phyloP scores from a whole-genome alignment of 2,888 invertebrate genomes.

The Thymelicus sylvestris region DNA sequence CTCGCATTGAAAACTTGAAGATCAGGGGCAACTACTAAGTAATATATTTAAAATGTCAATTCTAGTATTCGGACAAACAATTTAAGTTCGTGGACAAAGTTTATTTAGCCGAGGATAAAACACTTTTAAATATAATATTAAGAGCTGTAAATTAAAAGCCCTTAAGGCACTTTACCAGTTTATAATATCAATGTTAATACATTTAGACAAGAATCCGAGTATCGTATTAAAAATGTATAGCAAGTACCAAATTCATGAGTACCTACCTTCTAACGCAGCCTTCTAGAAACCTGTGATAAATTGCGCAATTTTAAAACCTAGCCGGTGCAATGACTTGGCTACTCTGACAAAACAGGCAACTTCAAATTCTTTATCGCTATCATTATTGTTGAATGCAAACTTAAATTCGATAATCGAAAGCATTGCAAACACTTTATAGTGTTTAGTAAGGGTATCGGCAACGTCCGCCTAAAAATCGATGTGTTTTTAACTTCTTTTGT shows the following conservation, averaged over 20 bases:
- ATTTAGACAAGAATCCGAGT: not conserved
- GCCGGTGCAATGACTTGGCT: slow-evolving; percentile 24
- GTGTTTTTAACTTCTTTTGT: not conserved
- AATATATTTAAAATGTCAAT: slow-evolving; percentile 11
- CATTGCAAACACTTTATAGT: too few species aligned
- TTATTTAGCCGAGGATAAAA: not conserved
- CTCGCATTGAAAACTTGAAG: slow-evolving; percentile 24
- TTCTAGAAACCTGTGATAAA: slow-evolving; percentile 16
- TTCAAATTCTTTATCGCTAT: not conserved
- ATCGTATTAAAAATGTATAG: slow-evolving; percentile 14
- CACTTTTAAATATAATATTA: not conserved
- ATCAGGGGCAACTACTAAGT: slow-evolving; percentile 16
- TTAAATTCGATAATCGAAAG: not conserved
- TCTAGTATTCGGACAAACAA: not conserved
- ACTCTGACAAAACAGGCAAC: slow-evolving; percentile 6
- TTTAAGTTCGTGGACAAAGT: not conserved
- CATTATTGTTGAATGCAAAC: slow-evolving; percentile 5
- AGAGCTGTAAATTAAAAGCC: too few species aligned
- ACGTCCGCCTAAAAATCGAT: not conserved
- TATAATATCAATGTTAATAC: too few species aligned
- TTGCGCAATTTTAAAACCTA: slow-evolving; percentile 21
- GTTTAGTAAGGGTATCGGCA: not conserved
- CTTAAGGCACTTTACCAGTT: too few species aligned
- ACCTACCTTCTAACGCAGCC: slow-evolving; percentile 3
- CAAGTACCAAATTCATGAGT: slow-evolving; percentile 22